These are phyloP conservation scores for Corapipo altera DNA, from an alignment of 2,113 vertebrate species.

Conservation along the genomic window DNA sequence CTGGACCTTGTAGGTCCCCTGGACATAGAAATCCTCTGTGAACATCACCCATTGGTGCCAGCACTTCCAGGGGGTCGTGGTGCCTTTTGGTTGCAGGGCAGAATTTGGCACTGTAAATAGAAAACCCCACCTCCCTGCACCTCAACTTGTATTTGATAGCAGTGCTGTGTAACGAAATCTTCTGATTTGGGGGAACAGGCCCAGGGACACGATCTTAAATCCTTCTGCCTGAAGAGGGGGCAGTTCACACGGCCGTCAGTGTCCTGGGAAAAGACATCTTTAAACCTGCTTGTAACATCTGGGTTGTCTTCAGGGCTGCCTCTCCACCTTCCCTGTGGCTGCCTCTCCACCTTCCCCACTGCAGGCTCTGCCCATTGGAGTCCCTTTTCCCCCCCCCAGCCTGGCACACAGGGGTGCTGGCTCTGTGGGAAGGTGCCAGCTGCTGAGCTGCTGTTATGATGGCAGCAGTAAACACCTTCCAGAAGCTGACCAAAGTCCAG, in stretches of 20 bases:
- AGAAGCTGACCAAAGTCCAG: background rate
- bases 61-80: background rate
- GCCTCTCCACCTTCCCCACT: background rate
- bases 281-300: background rate
- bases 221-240: background rate
- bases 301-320: background rate
- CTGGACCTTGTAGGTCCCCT: background rate
- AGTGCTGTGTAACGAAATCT: background rate
- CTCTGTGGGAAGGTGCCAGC: background rate
- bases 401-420: background rate
- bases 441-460: background rate
- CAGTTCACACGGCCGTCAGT: background rate
- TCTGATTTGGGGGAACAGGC: background rate
- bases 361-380: background rate
- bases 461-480: background rate
- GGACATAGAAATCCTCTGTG: background rate
- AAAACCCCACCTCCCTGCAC: background rate
- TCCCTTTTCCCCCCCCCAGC: background rate
- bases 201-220: background rate
- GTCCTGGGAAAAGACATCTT: background rate
- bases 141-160: background rate
- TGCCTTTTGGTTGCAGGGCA: background rate
- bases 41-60: background rate
- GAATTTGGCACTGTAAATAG: rapidly evolving
- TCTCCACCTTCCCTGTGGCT: background rate